Evolutionary conservation across 2,113 vertebrate species (phyloP), one percentile per base, ranked within the genome.

Genomic region (Brachionichthys hirsutus): DNA sequence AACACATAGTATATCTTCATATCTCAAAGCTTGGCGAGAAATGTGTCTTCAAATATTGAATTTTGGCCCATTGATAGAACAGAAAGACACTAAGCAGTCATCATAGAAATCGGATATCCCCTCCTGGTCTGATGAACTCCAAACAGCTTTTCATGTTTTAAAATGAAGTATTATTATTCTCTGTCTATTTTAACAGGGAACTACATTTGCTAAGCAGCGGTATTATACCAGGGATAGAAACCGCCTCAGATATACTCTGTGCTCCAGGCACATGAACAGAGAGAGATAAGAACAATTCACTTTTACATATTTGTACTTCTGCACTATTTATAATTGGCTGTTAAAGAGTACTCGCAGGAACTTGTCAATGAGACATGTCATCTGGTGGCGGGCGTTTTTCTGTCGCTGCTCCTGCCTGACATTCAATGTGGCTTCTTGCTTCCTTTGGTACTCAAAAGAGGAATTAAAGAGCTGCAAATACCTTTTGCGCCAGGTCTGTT

Each of bases 401-500:
- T 16, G 11, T 9, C 40, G 8, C 41, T 35, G 11, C 9, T 19
- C 12, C 14, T n/a, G 12, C 36, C 46, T 35, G 7, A 12, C 9
- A 38, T 15, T 15, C 3, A 53, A 17, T 16, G 14, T 15, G 16
- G n/a, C 24, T 9, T 20, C 13, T 9, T 4, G 11, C 11, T 34
- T n/a, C 35, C 3, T 42, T n/a, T 58, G 51, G 48, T 67, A 49
- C 46, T 62, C 50, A 22, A 67, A n/a, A 75, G 56, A 20, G 53
- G 53, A 62, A 60, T 59, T 38, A 57, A 63, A 57, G n/a, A 15
- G 20, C 38, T 64, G 42, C 45, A 67, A 62, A 70, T 47, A 38
- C 36, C 6, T 54, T 82, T 63, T 24, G 53, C 16, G 14, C 62
- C 12, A 68, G 59, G 54, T 78, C 60, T 73, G 63, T 22, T 54